Evolutionary conservation across 2,888 invertebrate species (phyloP).

Genomic region (Thera obeliscata): DNA sequence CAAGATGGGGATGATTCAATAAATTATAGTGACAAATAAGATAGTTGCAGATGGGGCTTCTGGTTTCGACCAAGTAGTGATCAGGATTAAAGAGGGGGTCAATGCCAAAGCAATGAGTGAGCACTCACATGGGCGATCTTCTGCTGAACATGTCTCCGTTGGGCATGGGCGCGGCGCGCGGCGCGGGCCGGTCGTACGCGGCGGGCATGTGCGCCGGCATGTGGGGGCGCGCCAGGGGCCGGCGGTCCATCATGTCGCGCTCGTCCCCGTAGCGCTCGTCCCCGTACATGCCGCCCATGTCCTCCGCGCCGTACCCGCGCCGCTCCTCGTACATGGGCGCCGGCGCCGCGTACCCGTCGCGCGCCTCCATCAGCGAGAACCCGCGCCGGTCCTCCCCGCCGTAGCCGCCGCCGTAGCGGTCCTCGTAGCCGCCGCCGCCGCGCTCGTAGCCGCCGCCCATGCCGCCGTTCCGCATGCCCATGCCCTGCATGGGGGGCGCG

Average conservation of each 20-base stretch:
- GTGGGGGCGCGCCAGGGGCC: constrained; percentile 56
- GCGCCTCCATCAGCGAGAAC: constrained; percentile 72
- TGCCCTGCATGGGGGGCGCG: constrained; percentile 57
- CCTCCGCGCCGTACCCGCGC: constrained; percentile 37
- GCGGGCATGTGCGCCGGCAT: constrained; percentile 54
- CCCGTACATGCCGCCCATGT: constrained; percentile 56
- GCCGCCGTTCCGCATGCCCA: constrained; percentile 59
- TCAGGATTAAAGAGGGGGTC: not conserved
- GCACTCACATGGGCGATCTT: constrained; percentile 73
- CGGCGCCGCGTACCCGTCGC: constrained; percentile 71
- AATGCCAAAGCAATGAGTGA: not conserved
- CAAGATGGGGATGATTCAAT: no score
- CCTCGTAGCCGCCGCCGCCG: constrained; percentile 65
- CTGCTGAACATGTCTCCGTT: constrained; percentile 81
- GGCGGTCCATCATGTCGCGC: constrained; percentile 70
- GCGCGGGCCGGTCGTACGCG: constrained; percentile 67
- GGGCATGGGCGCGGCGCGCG: constrained; percentile 64
- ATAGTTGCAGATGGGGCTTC: no score
- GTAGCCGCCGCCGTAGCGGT: constrained; percentile 73
- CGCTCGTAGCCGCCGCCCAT: constrained; percentile 68
- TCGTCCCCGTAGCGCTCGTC: constrained; percentile 70
- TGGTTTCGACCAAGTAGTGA: no score
- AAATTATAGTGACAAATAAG: no score
- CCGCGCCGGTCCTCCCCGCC: constrained; percentile 78
- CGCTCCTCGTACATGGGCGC: constrained; percentile 52